phyloP scores from a whole-genome alignment of 2,113 vertebrate genomes.

The Esox niger region DNA sequence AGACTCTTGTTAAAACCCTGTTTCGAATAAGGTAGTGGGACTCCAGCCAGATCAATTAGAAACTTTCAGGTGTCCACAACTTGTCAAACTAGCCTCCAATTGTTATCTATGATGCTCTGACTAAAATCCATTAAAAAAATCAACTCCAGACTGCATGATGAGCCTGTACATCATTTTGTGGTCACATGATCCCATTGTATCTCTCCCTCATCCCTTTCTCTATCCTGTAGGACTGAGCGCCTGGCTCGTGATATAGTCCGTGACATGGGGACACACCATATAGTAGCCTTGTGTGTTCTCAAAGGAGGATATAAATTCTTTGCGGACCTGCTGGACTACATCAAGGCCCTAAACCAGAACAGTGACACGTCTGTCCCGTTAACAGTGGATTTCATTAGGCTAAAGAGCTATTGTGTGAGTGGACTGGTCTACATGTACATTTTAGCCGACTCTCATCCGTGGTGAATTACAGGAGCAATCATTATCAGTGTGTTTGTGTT shows the following conservation, averaged over 20 bases:
- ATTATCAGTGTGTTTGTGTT: too few relatives aligned
- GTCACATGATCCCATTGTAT: background rate
- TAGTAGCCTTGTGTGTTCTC: constrained; percentile 82
- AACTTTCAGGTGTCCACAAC: too few relatives aligned
- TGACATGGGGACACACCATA: constrained; percentile 81
- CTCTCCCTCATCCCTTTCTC: constrained; percentile 5
- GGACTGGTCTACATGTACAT: constrained; percentile 12
- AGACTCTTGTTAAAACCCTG: too few relatives aligned
- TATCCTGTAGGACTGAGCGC: constrained; percentile 83
- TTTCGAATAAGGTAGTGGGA: too few relatives aligned
- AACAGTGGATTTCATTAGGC: constrained; percentile 83
- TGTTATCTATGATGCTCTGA: too few relatives aligned
- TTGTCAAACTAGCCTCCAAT: too few relatives aligned
- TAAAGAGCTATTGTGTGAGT: constrained; percentile 82
- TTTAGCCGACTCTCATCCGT: too few relatives aligned
- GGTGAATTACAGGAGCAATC: too few relatives aligned
- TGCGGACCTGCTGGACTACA: constrained; percentile 83
- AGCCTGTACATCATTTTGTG: too few relatives aligned
- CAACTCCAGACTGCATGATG: too few relatives aligned
- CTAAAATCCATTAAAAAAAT: too few relatives aligned
- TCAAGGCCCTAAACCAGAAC: constrained; percentile 82
- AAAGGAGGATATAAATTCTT: constrained; percentile 90
- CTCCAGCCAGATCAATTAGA: too few relatives aligned
- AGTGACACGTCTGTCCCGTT: constrained; percentile 80
- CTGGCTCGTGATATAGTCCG: constrained; percentile 81